phyloP scores from a whole-genome alignment of 2,113 vertebrate genomes.

The Ceuthmochares aereus region DNA sequence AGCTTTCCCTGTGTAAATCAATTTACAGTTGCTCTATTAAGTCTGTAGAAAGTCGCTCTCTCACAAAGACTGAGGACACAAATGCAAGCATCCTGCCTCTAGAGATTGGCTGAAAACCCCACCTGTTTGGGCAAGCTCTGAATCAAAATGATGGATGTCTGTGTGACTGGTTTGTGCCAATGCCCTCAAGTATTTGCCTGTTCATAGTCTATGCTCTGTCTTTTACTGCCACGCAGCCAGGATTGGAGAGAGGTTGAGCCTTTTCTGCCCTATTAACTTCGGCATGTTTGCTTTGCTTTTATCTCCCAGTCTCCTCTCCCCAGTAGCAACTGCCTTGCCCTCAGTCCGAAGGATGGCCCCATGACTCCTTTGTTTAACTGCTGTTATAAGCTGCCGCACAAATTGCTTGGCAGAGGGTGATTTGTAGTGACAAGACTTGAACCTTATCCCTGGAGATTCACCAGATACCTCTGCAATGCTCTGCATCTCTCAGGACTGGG shows the following conservation, averaged over 20 bases:
- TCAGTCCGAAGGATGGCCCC: slow-evolving; percentile 59
- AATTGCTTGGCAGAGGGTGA: slow-evolving; percentile 75
- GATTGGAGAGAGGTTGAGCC: slow-evolving; percentile 18
- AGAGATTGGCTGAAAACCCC: not conserved
- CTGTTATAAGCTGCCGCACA: slow-evolving; percentile 75
- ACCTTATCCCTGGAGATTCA: slow-evolving; percentile 73
- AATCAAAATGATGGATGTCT: not conserved
- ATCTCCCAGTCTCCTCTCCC: slow-evolving; percentile 62
- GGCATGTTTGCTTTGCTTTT: slow-evolving; percentile 75
- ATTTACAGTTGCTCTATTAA: not conserved
- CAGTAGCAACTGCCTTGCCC: slow-evolving; percentile 71
- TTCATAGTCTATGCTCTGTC: not conserved
- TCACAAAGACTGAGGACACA: not conserved
- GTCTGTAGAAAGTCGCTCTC: not conserved
- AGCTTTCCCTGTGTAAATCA: not conserved
- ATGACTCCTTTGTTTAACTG: slow-evolving; percentile 74
- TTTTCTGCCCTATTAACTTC: slow-evolving; percentile 71
- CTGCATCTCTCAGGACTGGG: slow-evolving; percentile 41
- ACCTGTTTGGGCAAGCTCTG: not conserved
- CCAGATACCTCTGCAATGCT: slow-evolving; percentile 75
- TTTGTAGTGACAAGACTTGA: slow-evolving; percentile 78
- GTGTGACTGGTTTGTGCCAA: not conserved
- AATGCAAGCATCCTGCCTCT: not conserved
- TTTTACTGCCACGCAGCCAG: not conserved
- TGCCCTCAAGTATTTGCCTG: not conserved